Evolutionary conservation across 2,113 vertebrate genomes (phyloP).

Genomic region (Labeo rohita): DNA sequence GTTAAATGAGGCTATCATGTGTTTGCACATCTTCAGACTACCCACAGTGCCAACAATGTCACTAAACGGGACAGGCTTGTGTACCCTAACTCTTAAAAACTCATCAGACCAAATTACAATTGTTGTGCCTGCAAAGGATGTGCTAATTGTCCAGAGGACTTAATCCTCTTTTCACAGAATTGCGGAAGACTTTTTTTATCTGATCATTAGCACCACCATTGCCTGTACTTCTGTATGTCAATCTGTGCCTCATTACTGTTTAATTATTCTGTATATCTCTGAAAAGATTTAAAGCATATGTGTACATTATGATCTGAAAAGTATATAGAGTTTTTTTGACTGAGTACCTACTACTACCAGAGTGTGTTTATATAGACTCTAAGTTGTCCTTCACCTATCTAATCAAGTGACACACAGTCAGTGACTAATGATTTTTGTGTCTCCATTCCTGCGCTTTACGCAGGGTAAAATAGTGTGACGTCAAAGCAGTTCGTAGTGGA

Average conservation of each 20-base stretch:
- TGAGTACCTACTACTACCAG: not conserved
- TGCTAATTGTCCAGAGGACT: conserved; percentile 14
- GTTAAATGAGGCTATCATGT: not conserved
- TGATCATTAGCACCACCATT: conserved; percentile 52
- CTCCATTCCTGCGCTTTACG: not conserved
- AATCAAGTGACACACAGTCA: not conserved
- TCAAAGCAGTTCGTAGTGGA: not conserved
- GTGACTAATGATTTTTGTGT: not conserved
- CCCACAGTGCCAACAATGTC: not conserved
- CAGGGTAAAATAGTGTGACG: not conserved
- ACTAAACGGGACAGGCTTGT: not conserved
- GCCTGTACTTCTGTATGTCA: not conserved
- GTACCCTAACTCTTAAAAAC: not conserved
- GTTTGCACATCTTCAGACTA: not conserved
- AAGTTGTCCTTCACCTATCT: not conserved
- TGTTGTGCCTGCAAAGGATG: conserved; percentile 4
- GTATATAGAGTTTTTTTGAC: not conserved
- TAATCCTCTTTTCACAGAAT: conserved; percentile 47
- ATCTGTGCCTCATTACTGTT: not conserved
- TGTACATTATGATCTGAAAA: not conserved
- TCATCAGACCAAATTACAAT: not conserved
- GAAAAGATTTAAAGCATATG: not conserved
- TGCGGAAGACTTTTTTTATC: conserved; percentile 19
- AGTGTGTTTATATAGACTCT: not conserved
- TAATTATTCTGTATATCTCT: not conserved